Conservation (phyloP, 2,113 vertebrate species). For the Eira barbara region DNA sequence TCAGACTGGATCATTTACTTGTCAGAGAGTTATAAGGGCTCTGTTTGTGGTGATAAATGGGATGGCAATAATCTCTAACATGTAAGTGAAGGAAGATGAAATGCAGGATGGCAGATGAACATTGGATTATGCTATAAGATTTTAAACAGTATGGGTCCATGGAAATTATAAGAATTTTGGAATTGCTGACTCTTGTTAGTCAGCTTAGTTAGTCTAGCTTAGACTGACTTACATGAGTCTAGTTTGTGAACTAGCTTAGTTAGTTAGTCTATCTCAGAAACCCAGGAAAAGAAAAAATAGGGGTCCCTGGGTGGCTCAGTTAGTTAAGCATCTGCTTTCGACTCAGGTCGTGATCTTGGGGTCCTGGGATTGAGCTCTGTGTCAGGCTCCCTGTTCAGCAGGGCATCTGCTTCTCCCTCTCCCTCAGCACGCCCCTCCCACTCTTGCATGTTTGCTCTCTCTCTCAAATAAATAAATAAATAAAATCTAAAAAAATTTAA, state of each 20-base stretch:
- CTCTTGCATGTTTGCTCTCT: too few relatives aligned
- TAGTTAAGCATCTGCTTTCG: not conserved
- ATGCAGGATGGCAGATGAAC: not conserved
- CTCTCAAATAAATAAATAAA: not conserved
- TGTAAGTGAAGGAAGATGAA: not conserved
- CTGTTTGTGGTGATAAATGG: not conserved
- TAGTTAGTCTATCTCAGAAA: not conserved
- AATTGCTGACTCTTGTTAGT: not conserved
- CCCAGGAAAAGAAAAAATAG: not conserved
- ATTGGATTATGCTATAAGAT: not conserved
- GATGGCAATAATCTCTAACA: not conserved
- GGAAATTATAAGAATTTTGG: not conserved
- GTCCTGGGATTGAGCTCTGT: not conserved
- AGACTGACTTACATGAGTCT: too few relatives aligned
- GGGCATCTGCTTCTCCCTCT: not conserved
- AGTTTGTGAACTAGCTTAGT: too few relatives aligned
- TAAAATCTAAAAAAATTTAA: not conserved
- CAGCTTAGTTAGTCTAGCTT: too few relatives aligned
- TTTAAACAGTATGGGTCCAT: not conserved
- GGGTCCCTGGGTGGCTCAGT: not conserved
- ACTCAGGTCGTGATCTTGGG: not conserved
- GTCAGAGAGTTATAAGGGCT: not conserved
- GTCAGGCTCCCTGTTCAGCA: not conserved
- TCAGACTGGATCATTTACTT: not conserved
- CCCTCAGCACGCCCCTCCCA: not conserved